These are phyloP conservation scores for Brachyrhaphis roseni DNA, from an alignment of 2,797 vertebrate genomes.

Conservation along the genomic window DNA sequence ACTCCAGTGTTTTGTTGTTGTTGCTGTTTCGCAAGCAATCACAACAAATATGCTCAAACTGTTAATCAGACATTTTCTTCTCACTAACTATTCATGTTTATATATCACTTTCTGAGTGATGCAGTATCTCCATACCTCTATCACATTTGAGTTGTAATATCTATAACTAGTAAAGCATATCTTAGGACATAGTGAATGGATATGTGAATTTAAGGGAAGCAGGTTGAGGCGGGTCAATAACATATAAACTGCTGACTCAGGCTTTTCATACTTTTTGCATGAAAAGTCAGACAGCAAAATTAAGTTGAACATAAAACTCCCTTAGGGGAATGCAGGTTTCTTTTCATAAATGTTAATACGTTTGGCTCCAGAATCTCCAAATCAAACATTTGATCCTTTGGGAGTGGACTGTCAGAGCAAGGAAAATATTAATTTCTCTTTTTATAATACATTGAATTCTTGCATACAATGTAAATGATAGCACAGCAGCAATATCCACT, in stretches of 20 bases:
- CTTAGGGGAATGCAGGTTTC: constrained; percentile 24
- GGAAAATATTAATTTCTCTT: constrained; percentile 21
- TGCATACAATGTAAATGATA: constrained; percentile 7
- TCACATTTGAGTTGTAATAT: background rate
- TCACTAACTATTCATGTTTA: background rate
- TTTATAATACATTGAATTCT: constrained; percentile 14
- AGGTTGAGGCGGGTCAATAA: background rate
- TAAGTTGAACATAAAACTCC: constrained; percentile 31
- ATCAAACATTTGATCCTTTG: constrained; percentile 26
- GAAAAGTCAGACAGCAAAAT: constrained; percentile 6
- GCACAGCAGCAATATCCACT: background rate
- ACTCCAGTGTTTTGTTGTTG: background rate
- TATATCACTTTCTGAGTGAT: background rate
- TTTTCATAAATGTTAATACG: constrained; percentile 39
- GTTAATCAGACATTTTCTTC: background rate
- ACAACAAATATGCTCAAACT: background rate
- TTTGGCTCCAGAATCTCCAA: constrained; percentile 27
- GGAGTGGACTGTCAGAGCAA: constrained; percentile 4
- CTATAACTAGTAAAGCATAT: background rate
- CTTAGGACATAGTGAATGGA: background rate
- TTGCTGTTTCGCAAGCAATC: background rate
- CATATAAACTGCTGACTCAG: constrained; percentile 20
- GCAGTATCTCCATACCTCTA: background rate
- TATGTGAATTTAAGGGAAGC: background rate
- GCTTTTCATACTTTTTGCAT: background rate